These are phyloP conservation scores for Egretta garzetta DNA, from an alignment of 2,113 vertebrate genomes.

Conservation along the genomic window DNA sequence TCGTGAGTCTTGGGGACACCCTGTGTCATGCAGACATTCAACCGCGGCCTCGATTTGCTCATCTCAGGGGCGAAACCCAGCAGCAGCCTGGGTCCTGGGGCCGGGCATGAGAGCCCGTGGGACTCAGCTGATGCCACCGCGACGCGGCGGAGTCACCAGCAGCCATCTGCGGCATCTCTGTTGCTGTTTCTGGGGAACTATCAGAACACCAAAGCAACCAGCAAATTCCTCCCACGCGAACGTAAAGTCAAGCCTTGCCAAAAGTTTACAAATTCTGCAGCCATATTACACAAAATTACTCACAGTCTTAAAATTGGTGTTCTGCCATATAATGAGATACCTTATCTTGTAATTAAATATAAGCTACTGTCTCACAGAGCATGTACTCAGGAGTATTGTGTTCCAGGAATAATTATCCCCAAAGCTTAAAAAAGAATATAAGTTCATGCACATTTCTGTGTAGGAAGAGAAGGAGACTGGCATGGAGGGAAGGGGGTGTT, in stretches of 20 bases:
- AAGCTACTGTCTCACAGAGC: not conserved
- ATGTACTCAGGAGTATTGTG: not conserved
- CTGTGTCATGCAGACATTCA: not conserved
- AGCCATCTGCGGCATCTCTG: not conserved
- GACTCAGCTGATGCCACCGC: not conserved
- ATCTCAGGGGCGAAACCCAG: not conserved
- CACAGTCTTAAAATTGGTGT: not conserved
- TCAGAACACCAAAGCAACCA: not conserved
- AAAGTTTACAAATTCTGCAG: not conserved
- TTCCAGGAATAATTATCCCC: not conserved
- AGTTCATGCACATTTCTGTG: not conserved
- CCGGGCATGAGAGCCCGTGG: not conserved
- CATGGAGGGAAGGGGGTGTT: fast-evolving
- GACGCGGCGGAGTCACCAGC: not conserved
- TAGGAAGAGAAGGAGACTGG: not conserved
- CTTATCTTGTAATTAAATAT: not conserved
- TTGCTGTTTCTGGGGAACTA: not conserved
- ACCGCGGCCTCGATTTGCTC: not conserved
- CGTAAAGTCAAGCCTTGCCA: not conserved
- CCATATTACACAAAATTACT: not conserved
- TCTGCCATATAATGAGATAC: not conserved
- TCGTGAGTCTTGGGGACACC: not conserved
- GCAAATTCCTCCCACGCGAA: not conserved
- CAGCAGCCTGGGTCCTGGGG: not conserved
- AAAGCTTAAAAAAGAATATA: not conserved